phyloP scores from a whole-genome alignment of 2,888 invertebrate species.

The Pemphredon lugubris region DNA sequence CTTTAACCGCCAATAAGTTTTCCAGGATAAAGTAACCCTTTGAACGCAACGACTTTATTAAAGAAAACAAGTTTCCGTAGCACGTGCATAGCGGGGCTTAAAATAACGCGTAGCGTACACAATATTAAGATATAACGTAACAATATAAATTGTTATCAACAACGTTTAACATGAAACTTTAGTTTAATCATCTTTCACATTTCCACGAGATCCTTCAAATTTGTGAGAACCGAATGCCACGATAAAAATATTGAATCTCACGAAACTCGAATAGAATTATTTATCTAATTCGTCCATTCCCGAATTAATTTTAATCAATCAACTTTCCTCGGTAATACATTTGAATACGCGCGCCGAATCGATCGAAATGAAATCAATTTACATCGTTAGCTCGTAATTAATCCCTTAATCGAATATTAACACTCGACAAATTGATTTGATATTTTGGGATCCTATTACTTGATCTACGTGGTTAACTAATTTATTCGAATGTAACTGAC shows the following conservation, averaged over 20 bases:
- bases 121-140: too few relatives aligned
- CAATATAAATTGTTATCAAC: too few relatives aligned
- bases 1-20: conserved; percentile 23
- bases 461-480: too few relatives aligned
- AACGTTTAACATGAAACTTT: too few relatives aligned
- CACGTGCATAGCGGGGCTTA: conserved; percentile 3
- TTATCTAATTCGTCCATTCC: background rate
- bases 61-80: conserved; percentile 28
- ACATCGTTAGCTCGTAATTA: too few relatives aligned
- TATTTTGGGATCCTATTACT: background rate
- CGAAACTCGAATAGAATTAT: background rate
- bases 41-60: conserved; percentile 7
- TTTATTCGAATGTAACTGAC: too few relatives aligned
- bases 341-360: too few relatives aligned
- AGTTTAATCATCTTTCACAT: too few relatives aligned
- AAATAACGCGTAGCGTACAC: too few relatives aligned
- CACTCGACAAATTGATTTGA: background rate
- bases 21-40: conserved; percentile 22
- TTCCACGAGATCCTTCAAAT: too few relatives aligned
- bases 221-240: background rate
- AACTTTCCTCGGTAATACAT: too few relatives aligned
- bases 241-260: background rate
- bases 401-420: background rate
- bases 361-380: too few relatives aligned
- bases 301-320: background rate